Evolutionary conservation across 2,888 invertebrate genomes (phyloP).

Genomic region (Standfussiana lucernea): DNA sequence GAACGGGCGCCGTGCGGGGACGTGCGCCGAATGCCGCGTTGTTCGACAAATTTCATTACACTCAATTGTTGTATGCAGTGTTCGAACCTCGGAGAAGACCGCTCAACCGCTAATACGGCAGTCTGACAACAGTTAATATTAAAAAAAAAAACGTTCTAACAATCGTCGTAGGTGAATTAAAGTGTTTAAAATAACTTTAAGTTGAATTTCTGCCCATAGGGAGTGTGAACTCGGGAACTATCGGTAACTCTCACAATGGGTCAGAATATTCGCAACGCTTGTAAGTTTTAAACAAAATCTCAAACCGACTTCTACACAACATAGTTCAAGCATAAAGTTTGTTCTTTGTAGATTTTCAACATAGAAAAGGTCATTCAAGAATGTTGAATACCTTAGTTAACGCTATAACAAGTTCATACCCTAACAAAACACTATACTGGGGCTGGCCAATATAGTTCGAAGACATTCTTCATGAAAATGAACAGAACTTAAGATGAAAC

Average conservation of each 20-base stretch:
- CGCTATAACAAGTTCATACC: background rate
- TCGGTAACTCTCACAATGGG: slow-evolving; percentile 13
- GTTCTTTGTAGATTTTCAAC: background rate
- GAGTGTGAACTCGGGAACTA: slow-evolving; percentile 4
- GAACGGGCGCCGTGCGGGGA: slow-evolving; percentile 78
- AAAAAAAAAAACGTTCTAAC: background rate
- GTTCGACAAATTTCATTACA: slow-evolving; percentile 85
- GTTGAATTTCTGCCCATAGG: background rate
- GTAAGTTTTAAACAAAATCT: slow-evolving; percentile 23
- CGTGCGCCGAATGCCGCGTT: slow-evolving; percentile 85
- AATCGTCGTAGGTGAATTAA: background rate
- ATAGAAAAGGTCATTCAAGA: background rate
- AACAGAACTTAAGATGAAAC: background rate
- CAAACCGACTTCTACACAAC: background rate
- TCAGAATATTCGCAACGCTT: slow-evolving; percentile 2
- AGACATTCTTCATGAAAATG: background rate
- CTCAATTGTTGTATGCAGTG: slow-evolving; percentile 77
- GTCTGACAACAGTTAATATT: slow-evolving; percentile 57
- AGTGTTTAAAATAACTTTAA: background rate
- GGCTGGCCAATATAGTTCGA: background rate
- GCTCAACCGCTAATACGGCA: slow-evolving; percentile 66
- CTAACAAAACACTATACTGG: background rate
- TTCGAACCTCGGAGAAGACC: slow-evolving; percentile 51
- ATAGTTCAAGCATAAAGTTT: background rate
- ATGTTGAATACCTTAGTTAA: background rate